Evolutionary conservation across 2,797 vertebrate genomes (phyloP).

Genomic region (Fringilla coelebs): DNA sequence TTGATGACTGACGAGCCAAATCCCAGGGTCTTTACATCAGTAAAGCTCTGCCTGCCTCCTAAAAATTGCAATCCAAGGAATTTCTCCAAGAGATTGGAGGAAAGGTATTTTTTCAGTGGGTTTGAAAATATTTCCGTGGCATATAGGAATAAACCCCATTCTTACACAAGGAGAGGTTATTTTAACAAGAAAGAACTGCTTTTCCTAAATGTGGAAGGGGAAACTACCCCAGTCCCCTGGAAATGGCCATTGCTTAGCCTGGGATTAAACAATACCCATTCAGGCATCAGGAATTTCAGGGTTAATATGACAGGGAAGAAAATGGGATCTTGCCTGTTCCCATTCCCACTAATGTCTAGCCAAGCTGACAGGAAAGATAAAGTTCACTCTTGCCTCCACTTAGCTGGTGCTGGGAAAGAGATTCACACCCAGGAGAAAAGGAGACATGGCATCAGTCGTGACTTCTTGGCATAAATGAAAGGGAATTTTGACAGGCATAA

Average conservation of each 20-base stretch:
- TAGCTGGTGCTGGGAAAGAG: constrained; percentile 31
- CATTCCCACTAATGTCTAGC: not conserved
- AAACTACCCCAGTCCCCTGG: not conserved
- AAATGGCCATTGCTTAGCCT: not conserved
- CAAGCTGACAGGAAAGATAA: constrained; percentile 53
- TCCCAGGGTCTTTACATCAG: not conserved
- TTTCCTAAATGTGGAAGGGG: not conserved
- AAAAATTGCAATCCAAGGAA: not conserved
- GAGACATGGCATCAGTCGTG: constrained; percentile 44
- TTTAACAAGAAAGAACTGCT: not conserved
- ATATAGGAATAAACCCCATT: not conserved
- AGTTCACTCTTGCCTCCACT: constrained; percentile 33
- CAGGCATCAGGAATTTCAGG: not conserved
- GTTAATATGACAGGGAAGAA: constrained; percentile 43
- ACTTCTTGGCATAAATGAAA: constrained; percentile 61
- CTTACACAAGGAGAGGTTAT: not conserved
- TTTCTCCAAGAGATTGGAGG: accelerated
- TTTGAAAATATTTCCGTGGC: not conserved
- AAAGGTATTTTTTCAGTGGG: not conserved
- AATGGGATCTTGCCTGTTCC: constrained; percentile 1
- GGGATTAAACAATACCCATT: not conserved
- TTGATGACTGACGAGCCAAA: not conserved
- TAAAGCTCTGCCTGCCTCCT: not conserved
- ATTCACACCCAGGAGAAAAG: constrained; percentile 39
- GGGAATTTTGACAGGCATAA: constrained; percentile 66